These are phyloP conservation scores for Mystacornis crossleyi DNA, from an alignment of 2,113 vertebrate genomes.

Conservation along the genomic window DNA sequence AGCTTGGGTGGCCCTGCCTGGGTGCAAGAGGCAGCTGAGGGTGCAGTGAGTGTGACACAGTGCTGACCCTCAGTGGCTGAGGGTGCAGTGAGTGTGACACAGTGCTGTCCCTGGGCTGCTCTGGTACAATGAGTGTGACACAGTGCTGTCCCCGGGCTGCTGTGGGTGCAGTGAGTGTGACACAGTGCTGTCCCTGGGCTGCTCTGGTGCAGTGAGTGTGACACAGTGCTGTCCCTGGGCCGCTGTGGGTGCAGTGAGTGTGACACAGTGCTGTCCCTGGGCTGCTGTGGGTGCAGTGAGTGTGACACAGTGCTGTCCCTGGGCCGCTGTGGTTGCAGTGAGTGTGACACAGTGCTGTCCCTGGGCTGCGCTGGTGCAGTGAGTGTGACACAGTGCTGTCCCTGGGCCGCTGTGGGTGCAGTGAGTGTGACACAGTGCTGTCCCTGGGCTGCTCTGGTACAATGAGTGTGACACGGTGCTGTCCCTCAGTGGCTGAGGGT, in stretches of 20 bases:
- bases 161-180: background rate
- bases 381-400: background rate
- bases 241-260: background rate
- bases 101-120: background rate
- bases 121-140: no score
- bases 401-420: no score
- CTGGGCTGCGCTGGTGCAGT: background rate
- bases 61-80: no score
- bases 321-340: rapidly evolving
- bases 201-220: no score
- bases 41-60: background rate
- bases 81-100: no score
- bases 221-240: background rate
- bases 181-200: background rate
- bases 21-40: background rate
- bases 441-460: background rate
- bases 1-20: background rate
- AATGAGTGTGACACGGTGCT: no score
- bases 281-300: no score
- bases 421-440: background rate
- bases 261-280: no score
- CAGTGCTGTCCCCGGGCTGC: background rate
- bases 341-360: background rate
- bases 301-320: no score
- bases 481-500: no score